phyloP scores from a whole-genome alignment of 2,888 invertebrate species.

The Leptinotarsa haldemani region DNA sequence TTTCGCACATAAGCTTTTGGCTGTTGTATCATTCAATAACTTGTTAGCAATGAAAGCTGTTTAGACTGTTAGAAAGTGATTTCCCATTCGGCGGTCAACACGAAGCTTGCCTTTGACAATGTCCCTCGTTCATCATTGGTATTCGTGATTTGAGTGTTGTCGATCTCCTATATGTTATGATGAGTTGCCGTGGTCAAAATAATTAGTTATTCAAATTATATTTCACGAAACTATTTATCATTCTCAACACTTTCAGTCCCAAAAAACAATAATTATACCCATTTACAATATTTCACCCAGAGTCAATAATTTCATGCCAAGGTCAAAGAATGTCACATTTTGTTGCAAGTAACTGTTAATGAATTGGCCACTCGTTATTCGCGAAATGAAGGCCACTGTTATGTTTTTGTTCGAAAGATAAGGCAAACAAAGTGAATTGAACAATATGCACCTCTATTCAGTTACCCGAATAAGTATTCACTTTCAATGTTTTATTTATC shows the following conservation, averaged over 20 bases:
- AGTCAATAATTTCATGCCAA: conserved; percentile 11
- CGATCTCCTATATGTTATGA: no score
- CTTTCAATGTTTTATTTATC: neutral
- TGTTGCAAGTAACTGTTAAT: conserved; percentile 9
- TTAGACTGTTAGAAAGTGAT: no score
- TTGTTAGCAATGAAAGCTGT: no score
- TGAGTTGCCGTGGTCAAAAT: no score
- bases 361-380: conserved; percentile 8
- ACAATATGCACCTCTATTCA: conserved; percentile 2
- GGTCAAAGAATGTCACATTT: conserved; percentile 4
- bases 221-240: neutral
- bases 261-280: neutral
- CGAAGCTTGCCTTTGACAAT: no score
- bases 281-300: conserved; percentile 7
- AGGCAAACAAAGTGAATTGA: neutral
- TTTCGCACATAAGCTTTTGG: no score
- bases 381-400: neutral
- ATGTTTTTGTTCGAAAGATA: conserved; percentile 11
- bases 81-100: no score
- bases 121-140: no score
- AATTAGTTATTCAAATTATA: neutral
- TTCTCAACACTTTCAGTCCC: neutral
- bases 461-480: neutral
- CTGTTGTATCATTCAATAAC: no score
- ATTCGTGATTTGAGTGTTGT: no score